Conservation (phyloP, 2,888 invertebrate genomes). For the Eupithecia tripunctaria region DNA sequence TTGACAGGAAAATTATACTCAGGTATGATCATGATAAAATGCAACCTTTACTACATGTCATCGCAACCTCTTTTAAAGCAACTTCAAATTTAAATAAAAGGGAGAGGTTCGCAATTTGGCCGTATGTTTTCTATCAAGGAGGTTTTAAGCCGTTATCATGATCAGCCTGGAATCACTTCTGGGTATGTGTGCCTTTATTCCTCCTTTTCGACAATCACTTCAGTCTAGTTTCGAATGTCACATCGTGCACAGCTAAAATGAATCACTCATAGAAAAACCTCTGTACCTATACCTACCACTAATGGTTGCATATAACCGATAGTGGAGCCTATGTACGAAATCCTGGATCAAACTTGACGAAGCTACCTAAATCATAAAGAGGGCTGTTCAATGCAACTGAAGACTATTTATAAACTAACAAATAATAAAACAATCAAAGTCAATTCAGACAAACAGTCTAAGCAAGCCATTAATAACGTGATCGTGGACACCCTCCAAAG, state of each 20-base stretch:
- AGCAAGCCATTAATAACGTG: constrained; percentile 29
- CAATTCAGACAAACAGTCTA: constrained; percentile 28
- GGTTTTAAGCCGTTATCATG: background rate
- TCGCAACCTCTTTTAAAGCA: background rate
- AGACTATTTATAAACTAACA: background rate
- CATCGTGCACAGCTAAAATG: too few species aligned
- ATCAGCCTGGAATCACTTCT: background rate
- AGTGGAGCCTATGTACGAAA: too few species aligned
- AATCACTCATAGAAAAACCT: too few species aligned
- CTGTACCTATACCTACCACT: too few species aligned
- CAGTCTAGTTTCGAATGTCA: too few species aligned
- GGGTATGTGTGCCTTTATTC: background rate
- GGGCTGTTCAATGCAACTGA: background rate
- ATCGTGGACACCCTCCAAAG: constrained; percentile 19
- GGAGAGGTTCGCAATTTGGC: too few species aligned
- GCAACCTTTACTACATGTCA: background rate
- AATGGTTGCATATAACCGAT: too few species aligned
- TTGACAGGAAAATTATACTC: constrained; percentile 12
- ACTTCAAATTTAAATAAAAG: too few species aligned
- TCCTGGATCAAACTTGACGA: too few species aligned
- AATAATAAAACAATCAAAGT: constrained; percentile 16
- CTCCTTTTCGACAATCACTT: background rate
- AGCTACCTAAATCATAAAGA: too few species aligned
- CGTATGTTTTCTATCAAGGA: background rate
- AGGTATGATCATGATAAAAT: constrained; percentile 9